These are phyloP conservation scores for Gastrophryne carolinensis DNA, from an alignment of 2,797 vertebrate species.

Conservation along the genomic window DNA sequence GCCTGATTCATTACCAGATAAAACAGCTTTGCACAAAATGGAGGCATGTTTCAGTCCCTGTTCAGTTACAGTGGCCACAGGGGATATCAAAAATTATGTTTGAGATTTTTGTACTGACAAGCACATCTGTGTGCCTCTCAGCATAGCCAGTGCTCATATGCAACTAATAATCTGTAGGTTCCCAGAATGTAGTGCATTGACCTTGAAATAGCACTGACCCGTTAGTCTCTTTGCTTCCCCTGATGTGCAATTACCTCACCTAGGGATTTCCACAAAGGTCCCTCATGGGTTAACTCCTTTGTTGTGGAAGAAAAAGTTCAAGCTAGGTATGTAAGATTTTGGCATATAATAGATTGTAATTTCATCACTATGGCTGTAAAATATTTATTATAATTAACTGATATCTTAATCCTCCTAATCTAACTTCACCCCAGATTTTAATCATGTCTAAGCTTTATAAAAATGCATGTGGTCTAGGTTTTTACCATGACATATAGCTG, in stretches of 20 bases:
- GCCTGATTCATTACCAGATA: conserved; percentile 19
- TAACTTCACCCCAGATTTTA: background rate
- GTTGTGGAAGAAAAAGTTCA: background rate
- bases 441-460: no score
- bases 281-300: conserved; percentile 20
- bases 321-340: background rate
- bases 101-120: conserved; percentile 30
- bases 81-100: conserved; percentile 36
- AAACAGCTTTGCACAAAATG: background rate
- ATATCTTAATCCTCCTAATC: conserved; percentile 21
- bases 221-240: background rate
- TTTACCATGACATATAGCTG: no score
- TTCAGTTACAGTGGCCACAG: conserved; percentile 14
- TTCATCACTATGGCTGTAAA: conserved; percentile 19
- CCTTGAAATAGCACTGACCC: conserved; percentile 13
- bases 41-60: background rate
- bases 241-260: conserved; percentile 14
- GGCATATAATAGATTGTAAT: conserved; percentile 23
- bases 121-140: conserved; percentile 26
- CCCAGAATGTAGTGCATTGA: conserved; percentile 8
- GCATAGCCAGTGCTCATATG: background rate
- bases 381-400: conserved; percentile 26
- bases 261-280: conserved; percentile 14
- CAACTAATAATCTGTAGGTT: conserved; percentile 11
- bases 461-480: no score